Evolutionary conservation across 2,888 invertebrate species (phyloP), one percentile per base, ranked within the genome.

Genomic region (Oasisia sp.): DNA sequence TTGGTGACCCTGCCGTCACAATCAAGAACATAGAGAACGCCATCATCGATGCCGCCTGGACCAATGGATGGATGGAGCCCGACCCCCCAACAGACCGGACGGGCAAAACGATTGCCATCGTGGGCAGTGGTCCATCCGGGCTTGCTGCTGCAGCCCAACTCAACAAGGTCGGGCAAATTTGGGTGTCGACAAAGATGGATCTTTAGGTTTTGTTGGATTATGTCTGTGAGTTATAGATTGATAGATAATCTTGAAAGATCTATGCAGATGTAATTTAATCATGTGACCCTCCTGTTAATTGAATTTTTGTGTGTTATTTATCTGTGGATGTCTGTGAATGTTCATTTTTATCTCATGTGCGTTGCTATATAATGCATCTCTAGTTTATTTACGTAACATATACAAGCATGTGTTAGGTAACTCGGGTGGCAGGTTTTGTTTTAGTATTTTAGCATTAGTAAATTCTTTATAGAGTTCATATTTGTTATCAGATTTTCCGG

Each of bases 1-100:
- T 99, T 96, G 99, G 98, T 32, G 98, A 99, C 95, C 99, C 99
- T 4, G 97, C 99, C 19, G 99, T 99, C 44, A 99, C 99, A 93
- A 99, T 99, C 96, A 99, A 99, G 97, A 99, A 99, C 96, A 99
- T 99, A 95, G 99, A 99, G 97, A 99, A 99, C 96, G 98, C 99
- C 92, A 99, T 99, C 96, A 99, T 99, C 94, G 99, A 99, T 97
- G 98, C 99, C 97, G 99, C 99, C 19, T 99, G 99, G 96, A 98
- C 99, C 95, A 98, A 98, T 96, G 99, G 99, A 7, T 99, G 99
- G 99, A 98, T 99, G 94, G 97, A 97, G 92, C 98, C 99, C 0
- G 97, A 98, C 96, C 97, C 97, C 74, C 99, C 99, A 0, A 96
- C 97, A 12, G 95, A 96, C 44, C 97, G 98, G 92, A 98, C 98